Base-by-base conservation (phyloP, 2,113 vertebrate genomes). In the Chamaea fasciata region DNA sequence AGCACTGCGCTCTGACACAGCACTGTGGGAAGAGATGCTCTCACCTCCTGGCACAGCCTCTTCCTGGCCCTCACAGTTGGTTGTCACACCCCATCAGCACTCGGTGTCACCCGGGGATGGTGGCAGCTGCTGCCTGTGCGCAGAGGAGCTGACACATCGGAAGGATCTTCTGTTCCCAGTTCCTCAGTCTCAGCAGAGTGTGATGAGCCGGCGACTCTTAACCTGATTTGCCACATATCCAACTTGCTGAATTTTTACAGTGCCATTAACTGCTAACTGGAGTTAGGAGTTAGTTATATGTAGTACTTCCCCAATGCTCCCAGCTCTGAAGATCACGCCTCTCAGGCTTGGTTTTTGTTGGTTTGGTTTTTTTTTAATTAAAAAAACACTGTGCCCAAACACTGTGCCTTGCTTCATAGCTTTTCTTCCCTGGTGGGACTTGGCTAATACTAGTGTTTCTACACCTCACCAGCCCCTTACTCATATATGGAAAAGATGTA, bases 111-210 rank as follows among this genome's bases (percentile, higher is more conserved):
- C 56, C 15, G 4, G 24, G 39, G 46, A 20, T 55, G 79, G 30
- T 55, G 53, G 53, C 0, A 0, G 49, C 3, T 77, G 76, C 63
- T 73, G 64, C 62, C 77, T 67, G 35, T 39, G 78, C 47, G 1
- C 9, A 3, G 46, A 30, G 70, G 39, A 73, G 15, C 46, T n/a
- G 63, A 28, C 13, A 3, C 42, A 17, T 35, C 0, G 0, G 6
- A 55, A 91, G 73, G 50, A 47, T 78, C 39, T 46, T 63, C 69
- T 70, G 23, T 26, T 90, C 22, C 75, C 55, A n/a, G 20, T 73
- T 68, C 70, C 50, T 92, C 4, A 0, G 13, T 57, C 62, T 67
- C 68, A 39, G 68, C 76, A 55, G 14, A 18, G 27, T 13, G 42
- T 0, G 0, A 55, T 42, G 57, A 92, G 87, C 56, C 47, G 21